phyloP scores from a whole-genome alignment of 2,797 vertebrate species.

The Ispidina picta region DNA sequence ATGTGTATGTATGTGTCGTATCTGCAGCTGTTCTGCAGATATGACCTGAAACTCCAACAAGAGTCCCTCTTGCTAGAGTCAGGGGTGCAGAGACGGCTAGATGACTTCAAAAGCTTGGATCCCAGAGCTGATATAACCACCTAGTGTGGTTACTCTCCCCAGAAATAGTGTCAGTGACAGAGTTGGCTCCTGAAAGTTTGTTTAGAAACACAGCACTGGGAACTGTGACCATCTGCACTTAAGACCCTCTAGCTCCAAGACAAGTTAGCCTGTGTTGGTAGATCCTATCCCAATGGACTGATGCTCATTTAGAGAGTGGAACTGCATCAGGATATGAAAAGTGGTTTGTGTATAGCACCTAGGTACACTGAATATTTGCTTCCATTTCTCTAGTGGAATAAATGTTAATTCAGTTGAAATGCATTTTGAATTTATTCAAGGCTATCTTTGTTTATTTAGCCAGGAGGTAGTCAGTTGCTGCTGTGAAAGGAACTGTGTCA shows the following conservation, averaged over 20 bases:
- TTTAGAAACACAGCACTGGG: background rate
- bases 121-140: background rate
- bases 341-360: background rate
- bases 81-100: background rate
- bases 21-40: background rate
- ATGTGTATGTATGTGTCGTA: background rate
- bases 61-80: background rate
- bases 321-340: background rate
- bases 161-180: background rate
- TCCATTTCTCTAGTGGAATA: background rate
- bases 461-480: background rate
- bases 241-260: background rate
- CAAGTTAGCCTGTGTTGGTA: background rate
- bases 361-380: background rate
- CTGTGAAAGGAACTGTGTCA: background rate
- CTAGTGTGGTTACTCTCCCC: background rate
- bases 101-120: background rate
- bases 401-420: background rate
- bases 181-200: background rate
- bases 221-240: background rate
- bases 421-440: background rate
- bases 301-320: background rate
- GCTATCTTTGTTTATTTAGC: background rate
- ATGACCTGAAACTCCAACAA: background rate
- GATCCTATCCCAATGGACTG: background rate